phyloP scores from a whole-genome alignment of 2,113 vertebrate genomes.

The Muntiacus reevesi region DNA sequence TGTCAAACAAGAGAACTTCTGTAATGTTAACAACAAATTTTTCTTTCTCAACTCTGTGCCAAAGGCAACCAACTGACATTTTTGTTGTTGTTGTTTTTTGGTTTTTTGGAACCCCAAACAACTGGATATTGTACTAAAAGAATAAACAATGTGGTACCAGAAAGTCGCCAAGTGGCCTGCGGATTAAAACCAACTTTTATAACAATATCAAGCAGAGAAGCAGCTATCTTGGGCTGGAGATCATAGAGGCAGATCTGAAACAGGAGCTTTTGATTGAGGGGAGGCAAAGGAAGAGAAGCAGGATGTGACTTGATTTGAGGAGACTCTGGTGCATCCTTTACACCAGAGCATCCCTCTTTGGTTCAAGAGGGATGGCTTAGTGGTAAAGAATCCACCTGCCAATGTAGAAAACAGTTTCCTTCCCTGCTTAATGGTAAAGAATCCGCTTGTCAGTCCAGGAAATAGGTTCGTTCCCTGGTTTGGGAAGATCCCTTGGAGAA shows the following conservation, averaged over 20 bases:
- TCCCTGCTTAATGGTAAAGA: background rate
- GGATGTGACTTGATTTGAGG: background rate
- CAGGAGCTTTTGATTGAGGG: background rate
- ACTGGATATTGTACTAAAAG: background rate
- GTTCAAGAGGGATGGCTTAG: background rate
- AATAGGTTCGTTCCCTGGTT: background rate
- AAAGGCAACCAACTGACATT: background rate
- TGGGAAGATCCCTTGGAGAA: background rate
- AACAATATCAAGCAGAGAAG: background rate
- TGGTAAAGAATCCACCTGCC: background rate
- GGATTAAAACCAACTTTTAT: background rate
- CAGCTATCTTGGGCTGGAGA: background rate
- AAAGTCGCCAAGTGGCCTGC: background rate
- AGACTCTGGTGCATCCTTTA: background rate
- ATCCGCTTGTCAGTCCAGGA: background rate
- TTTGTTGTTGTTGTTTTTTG: background rate
- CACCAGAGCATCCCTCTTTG: background rate
- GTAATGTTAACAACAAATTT: background rate
- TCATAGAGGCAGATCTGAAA: background rate
- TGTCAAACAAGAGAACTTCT: background rate
- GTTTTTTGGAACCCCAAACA: background rate
- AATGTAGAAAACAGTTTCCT: background rate
- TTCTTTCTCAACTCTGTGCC: background rate
- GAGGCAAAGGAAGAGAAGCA: background rate
- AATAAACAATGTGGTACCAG: background rate